Conservation (phyloP, 2,797 vertebrate species). For the Adelosebastes latens region DNA sequence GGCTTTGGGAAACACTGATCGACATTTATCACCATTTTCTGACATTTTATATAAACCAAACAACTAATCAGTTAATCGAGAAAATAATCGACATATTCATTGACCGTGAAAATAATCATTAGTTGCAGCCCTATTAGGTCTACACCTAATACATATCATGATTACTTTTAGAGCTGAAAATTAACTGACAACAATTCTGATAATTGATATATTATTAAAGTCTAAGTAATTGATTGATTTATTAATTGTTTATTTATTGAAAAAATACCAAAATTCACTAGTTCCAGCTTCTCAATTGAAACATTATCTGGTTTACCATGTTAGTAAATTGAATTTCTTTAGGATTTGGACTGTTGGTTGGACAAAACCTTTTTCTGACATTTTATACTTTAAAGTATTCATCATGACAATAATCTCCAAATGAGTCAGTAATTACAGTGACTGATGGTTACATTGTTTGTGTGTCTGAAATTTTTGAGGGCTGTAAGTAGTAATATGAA, state of each 20-base stretch:
- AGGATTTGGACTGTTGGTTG: too few species aligned
- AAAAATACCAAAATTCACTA: background rate
- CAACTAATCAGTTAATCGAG: too few species aligned
- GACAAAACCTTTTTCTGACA: background rate
- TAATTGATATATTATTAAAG: background rate
- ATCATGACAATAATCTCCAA: background rate
- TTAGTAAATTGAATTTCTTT: background rate
- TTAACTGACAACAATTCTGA: background rate
- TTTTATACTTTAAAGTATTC: background rate
- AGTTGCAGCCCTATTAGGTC: too few species aligned
- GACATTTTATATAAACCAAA: too few species aligned
- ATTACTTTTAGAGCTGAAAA: background rate
- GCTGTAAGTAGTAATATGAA: background rate
- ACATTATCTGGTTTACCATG: background rate
- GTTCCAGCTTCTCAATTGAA: background rate
- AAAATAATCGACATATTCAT: too few species aligned
- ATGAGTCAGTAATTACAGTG: background rate
- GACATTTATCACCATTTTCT: too few species aligned
- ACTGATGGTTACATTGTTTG: background rate
- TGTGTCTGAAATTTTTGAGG: background rate
- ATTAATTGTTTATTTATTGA: background rate
- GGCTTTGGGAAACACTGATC: too few species aligned
- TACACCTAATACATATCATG: background rate
- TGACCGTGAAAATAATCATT: too few species aligned
- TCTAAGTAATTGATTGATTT: background rate